A percentile compares a stretch with the other conserved stretches of the same genome.
Evolutionary conservation across 2,888 invertebrate genomes (phyloP).

Genomic region (Acleris holmiana): DNA sequence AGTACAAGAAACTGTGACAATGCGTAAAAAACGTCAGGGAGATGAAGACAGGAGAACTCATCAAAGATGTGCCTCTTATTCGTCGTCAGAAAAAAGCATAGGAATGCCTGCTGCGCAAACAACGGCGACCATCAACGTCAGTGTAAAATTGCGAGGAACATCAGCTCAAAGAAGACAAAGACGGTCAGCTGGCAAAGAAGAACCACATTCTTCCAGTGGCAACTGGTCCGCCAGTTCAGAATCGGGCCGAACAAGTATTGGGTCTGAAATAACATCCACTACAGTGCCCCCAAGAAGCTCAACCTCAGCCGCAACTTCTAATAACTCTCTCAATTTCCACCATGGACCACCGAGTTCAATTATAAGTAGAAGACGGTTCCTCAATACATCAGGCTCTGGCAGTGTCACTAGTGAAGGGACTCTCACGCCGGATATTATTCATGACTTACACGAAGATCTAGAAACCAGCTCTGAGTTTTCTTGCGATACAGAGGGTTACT

Average conservation of each 20-base stretch:
- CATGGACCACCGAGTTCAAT: constrained; percentile 88
- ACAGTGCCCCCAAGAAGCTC: constrained; percentile 89
- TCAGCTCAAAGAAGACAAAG: constrained; percentile 89
- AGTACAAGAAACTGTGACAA: constrained; percentile 87
- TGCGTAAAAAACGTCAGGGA: constrained; percentile 84
- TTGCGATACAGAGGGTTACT: constrained; percentile 98
- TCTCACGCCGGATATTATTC: constrained; percentile 92
- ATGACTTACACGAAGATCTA: constrained; percentile 91
- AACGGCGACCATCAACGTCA: constrained; percentile 83
- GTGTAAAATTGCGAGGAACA: constrained; percentile 91
- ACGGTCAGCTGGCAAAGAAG: constrained; percentile 89
- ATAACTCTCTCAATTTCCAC: constrained; percentile 86
- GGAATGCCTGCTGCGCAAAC: constrained; percentile 82
- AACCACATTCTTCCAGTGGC: constrained; percentile 95
- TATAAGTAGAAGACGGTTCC: constrained; percentile 86
- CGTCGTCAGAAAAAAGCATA: constrained; percentile 89
- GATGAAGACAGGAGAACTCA: constrained; percentile 88
- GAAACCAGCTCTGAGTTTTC: constrained; percentile 97
- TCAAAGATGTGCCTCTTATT: constrained; percentile 91
- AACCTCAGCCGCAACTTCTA: constrained; percentile 87
- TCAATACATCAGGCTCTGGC: constrained; percentile 91
- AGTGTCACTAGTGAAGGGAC: constrained; percentile 94
- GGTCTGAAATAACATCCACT: constrained; percentile 90
- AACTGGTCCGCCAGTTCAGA: constrained; percentile 98
- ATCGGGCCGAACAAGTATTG: constrained; percentile 93